Conservation (phyloP, 2,113 vertebrate genomes). For the Ammodytes dubius region DNA sequence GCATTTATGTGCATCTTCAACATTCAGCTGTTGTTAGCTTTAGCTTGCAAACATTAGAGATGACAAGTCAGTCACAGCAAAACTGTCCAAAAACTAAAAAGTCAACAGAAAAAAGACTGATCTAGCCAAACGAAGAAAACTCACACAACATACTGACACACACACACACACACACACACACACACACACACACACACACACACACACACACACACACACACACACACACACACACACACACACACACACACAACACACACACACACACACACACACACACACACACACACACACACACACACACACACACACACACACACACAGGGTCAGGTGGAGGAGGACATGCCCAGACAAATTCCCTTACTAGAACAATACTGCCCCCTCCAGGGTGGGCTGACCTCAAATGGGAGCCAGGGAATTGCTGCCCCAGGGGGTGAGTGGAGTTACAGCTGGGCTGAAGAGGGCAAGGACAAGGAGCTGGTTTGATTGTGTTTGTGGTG, state of each 20-base stretch:
- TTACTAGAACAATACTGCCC: constrained; percentile 67
- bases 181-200: constrained; percentile 1
- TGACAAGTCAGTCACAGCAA: constrained; percentile 14
- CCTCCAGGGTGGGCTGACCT: constrained; percentile 72
- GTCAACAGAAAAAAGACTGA: not conserved
- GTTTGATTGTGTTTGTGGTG: constrained; percentile 15
- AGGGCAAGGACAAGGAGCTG: not conserved
- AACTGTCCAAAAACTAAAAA: constrained; percentile 20
- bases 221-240: not conserved
- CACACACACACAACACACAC: too few relatives aligned
- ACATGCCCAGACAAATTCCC: constrained; percentile 57
- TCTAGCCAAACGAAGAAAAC: not conserved
- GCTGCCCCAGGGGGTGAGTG: constrained; percentile 36
- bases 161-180: not conserved
- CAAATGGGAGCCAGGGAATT: constrained; percentile 40
- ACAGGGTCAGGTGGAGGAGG: constrained; percentile 31
- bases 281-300: not conserved
- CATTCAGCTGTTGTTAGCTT: not conserved
- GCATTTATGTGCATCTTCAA: not conserved
- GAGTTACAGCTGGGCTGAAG: constrained; percentile 6
- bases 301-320: not conserved
- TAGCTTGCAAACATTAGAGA: not conserved
- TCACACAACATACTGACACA: too few relatives aligned
- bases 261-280: constrained; percentile 6
- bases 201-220: not conserved